phyloP scores from a whole-genome alignment of 2,888 invertebrate genomes.

The Mystacides longicornis region DNA sequence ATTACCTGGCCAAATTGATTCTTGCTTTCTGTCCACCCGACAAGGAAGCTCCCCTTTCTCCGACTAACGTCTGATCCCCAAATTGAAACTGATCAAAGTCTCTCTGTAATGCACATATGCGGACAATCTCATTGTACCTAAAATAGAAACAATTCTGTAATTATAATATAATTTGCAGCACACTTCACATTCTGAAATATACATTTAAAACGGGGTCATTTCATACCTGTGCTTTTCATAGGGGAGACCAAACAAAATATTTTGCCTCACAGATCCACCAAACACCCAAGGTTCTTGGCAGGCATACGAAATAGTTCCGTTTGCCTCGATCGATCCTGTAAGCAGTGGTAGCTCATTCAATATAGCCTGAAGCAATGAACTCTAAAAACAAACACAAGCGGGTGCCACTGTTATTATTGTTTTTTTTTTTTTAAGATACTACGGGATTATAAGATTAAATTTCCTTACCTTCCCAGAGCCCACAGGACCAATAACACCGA shows the following conservation, averaged over 20 bases:
- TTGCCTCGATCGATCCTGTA: conserved; percentile 55
- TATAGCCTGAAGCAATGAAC: conserved; percentile 59
- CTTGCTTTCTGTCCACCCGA: conserved; percentile 70
- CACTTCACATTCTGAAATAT: not conserved
- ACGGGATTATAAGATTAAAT: no score
- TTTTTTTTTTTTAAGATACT: no score
- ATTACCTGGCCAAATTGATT: conserved; percentile 52
- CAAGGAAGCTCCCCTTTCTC: conserved; percentile 63
- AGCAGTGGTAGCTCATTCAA: conserved; percentile 62
- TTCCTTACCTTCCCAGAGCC: conserved; percentile 60
- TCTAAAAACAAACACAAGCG: conserved; percentile 38
- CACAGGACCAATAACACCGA: conserved; percentile 68
- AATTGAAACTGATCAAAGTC: conserved; percentile 42
- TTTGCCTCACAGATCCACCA: conserved; percentile 68
- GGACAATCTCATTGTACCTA: conserved; percentile 33
- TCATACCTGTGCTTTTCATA: conserved; percentile 51
- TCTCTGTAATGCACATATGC: conserved; percentile 38
- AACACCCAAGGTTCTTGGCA: conserved; percentile 84
- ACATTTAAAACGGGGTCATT: not conserved
- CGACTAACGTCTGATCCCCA: conserved; percentile 62
- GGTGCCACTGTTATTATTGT: no score
- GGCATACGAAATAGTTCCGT: conserved; percentile 66
- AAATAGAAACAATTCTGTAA: conserved; percentile 15
- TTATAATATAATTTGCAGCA: not conserved
- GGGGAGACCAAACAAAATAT: conserved; percentile 72